A percentile compares a stretch with the other conserved stretches of the same genome.
These are phyloP conservation scores for Ormyrus nitidulus DNA, from an alignment of 2,888 invertebrate species.

Conservation along the genomic window DNA sequence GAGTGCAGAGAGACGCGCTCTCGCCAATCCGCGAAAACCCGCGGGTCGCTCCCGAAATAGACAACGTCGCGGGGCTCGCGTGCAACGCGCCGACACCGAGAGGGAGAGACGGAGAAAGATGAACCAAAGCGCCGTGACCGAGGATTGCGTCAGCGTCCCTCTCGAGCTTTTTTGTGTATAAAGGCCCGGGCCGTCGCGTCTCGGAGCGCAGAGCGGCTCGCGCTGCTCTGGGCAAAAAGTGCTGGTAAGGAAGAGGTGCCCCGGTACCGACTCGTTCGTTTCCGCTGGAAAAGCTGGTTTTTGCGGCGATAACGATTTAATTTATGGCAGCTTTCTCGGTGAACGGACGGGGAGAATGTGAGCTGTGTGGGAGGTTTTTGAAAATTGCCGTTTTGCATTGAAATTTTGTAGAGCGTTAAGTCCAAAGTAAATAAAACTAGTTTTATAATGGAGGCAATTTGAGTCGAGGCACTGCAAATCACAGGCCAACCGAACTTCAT, in stretches of 20 bases:
- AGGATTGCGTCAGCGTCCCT: constrained; percentile 36
- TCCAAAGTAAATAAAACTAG: no score
- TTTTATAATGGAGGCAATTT: not conserved
- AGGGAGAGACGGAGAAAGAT: constrained; percentile 2
- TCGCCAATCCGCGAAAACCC: constrained; percentile 50
- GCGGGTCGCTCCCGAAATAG: constrained; percentile 66
- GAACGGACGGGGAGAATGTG: not conserved
- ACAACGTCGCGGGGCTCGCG: constrained; percentile 62
- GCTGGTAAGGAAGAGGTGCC: not conserved
- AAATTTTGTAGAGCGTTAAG: no score
- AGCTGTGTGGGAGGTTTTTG: not conserved
- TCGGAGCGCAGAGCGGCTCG: not conserved
- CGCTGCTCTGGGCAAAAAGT: not conserved
- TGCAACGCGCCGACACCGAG: not conserved
- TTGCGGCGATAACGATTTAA: no score
- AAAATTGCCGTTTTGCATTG: no score
- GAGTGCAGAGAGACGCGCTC: not conserved
- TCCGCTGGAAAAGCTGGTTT: not conserved
- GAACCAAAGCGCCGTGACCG: not conserved
- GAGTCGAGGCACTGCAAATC: constrained; percentile 6
- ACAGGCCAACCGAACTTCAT: not conserved
- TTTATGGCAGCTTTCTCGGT: not conserved
- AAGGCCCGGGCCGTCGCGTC: constrained; percentile 55
- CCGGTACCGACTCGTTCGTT: not conserved
- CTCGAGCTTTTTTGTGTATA: constrained; percentile 59